These are phyloP conservation scores for Zele albiditarsus DNA, from an alignment of 2,888 invertebrate species.

Conservation along the genomic window DNA sequence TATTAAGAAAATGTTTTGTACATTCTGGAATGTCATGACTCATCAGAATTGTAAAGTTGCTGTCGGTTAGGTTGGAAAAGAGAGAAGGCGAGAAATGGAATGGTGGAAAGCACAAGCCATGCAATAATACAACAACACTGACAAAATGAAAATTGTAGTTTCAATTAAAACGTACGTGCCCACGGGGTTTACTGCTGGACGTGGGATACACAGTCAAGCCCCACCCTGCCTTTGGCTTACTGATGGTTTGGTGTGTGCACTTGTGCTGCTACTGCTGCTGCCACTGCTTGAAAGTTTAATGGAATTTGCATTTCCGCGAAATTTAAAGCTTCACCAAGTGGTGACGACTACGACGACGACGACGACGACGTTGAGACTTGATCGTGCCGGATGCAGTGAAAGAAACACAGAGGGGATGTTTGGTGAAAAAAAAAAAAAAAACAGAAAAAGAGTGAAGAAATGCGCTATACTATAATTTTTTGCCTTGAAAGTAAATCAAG, in stretches of 20 bases:
- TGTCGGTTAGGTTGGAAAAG: background rate
- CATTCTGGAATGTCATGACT: constrained; percentile 10
- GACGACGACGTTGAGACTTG: background rate
- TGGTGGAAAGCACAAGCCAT: constrained; percentile 11
- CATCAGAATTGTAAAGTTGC: constrained; percentile 15
- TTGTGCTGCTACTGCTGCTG: constrained; percentile 26
- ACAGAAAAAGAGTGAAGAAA: background rate
- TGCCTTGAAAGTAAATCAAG: constrained; percentile 48
- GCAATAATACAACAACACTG: constrained; percentile 3
- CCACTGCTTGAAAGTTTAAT: constrained; percentile 54
- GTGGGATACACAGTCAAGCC: constrained; percentile 49
- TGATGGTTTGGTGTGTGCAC: background rate
- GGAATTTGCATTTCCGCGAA: constrained; percentile 55
- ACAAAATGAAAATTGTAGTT: constrained; percentile 50
- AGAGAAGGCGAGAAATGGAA: background rate
- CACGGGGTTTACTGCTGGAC: constrained; percentile 46
- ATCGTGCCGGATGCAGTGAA: constrained; percentile 1
- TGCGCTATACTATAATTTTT: background rate
- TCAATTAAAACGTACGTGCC: constrained; percentile 54
- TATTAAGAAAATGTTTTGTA: background rate
- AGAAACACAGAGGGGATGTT: background rate
- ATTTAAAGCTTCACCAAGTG: constrained; percentile 53
- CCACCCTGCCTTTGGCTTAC: constrained; percentile 45
- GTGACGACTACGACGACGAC: constrained; percentile 15
- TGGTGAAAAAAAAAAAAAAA: background rate